Evolutionary conservation across 2,797 vertebrate species (phyloP).

Genomic region (Rhinella marina): DNA sequence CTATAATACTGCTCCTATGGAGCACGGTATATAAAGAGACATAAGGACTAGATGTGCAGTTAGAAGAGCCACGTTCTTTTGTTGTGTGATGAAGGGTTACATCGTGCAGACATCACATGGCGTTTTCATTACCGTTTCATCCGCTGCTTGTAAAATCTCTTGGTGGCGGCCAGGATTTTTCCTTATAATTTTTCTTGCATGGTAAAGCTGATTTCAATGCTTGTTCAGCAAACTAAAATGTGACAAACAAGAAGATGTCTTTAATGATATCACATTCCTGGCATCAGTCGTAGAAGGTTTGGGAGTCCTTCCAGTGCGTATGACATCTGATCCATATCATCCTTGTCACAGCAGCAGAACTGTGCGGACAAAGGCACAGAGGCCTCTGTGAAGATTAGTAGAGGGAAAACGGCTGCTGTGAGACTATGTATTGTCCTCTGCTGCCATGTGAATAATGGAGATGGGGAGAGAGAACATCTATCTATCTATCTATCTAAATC

Average conservation of each 20-base stretch:
- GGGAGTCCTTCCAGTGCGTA: neutral
- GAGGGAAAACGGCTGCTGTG: neutral
- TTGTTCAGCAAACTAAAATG: slow-evolving; percentile 34
- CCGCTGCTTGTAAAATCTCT: neutral
- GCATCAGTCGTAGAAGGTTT: neutral
- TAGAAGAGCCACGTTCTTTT: neutral
- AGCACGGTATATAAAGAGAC: too few relatives aligned
- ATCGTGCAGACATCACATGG: neutral
- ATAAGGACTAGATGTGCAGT: neutral
- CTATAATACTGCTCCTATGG: neutral
- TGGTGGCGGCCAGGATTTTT: neutral
- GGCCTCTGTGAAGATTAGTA: neutral
- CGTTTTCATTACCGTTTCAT: neutral
- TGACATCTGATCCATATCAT: slow-evolving; percentile 46
- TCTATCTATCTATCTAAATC: too few relatives aligned
- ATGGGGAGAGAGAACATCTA: too few relatives aligned
- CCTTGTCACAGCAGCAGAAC: slow-evolving; percentile 17
- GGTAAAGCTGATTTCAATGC: neutral
- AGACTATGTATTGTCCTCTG: neutral
- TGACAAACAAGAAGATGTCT: slow-evolving; percentile 34
- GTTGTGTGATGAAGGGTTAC: neutral
- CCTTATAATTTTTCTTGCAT: slow-evolving; percentile 6
- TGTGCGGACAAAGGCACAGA: slow-evolving; percentile 25
- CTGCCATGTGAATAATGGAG: too few relatives aligned
- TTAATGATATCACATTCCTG: slow-evolving; percentile 31